A percentile compares a stretch with the other conserved stretches of the same genome.
These are phyloP conservation scores for Nycticryphes semicollaris DNA, from an alignment of 2,113 vertebrate species.

Conservation along the genomic window DNA sequence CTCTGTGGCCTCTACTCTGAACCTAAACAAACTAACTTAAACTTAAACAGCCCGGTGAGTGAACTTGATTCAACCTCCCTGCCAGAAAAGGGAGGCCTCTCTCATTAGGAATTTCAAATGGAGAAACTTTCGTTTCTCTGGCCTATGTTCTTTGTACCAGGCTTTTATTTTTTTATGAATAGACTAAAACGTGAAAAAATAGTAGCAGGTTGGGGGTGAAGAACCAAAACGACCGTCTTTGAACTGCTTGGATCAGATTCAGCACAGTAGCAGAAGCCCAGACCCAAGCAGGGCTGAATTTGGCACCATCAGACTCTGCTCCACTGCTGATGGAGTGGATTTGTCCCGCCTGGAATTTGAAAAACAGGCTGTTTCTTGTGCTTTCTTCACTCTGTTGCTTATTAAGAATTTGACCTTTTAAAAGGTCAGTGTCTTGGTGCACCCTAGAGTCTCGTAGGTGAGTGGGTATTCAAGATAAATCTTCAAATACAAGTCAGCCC, in stretches of 20 bases:
- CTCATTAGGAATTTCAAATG: not conserved
- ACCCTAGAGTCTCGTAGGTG: not conserved
- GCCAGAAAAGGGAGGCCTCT: not conserved
- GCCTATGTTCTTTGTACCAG: not conserved
- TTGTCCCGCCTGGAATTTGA: slow-evolving; percentile 14
- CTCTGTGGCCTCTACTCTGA: not conserved
- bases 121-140: not conserved
- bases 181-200: not conserved
- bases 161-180: not conserved
- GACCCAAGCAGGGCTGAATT: not conserved
- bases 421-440: slow-evolving; percentile 11
- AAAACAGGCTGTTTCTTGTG: slow-evolving; percentile 21
- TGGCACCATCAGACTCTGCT: not conserved
- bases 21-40: not conserved
- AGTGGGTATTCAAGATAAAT: not conserved
- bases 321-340: not conserved
- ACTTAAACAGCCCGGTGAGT: not conserved
- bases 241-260: not conserved
- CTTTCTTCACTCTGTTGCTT: slow-evolving; percentile 51
- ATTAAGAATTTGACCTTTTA: slow-evolving; percentile 60
- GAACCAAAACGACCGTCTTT: not conserved
- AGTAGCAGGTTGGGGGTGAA: not conserved
- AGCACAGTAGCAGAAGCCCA: not conserved
- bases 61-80: not conserved
- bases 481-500: not conserved